Evolutionary conservation across 2,888 invertebrate genomes (phyloP), one percentile per base, ranked within the genome.

Genomic region (Lathronympha strigana): DNA sequence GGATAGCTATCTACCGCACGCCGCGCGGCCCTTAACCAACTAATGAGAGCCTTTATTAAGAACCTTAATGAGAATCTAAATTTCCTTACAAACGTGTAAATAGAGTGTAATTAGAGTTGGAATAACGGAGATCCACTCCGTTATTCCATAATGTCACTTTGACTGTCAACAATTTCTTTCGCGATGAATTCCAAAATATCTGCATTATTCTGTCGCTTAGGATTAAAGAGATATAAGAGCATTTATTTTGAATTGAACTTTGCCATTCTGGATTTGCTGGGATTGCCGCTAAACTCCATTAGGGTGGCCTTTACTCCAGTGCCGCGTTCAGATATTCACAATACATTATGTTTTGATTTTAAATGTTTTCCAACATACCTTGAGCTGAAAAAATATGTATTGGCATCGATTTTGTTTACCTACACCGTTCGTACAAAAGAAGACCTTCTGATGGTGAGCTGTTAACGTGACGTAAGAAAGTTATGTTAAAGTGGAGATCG

Each of bases 251-350:
- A 9, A 58, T 13, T 33, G 17, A 31, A 45, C 43, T 19, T 21
- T 23, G 51, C 43, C 28, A 19, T 45, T 62, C 50, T 57, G 36
- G 33, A 54, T 51, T 66, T 33, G 64, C 47, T 55, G 61, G 69
- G 76, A 72, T 75, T 78, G 72, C 73, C 70, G 72, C 64, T 55
- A 72, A 73, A 72, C 68, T 75, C 73, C 73, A 77, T 77, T 78
- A 75, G 33, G 71, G 66, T 49, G 66, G 75, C 76, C 78, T 78
- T 78, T 74, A 72, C 71, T 63, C 66, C 64, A 69, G 71, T 72
- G 66, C 55, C 61, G 45, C 31, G 61, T 64, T 55, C 66, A 58
- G 6, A 47, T n/a, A 47, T 47, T 47, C 47, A 47, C 2, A n/a
- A 25, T 23, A 47, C 5, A 47, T 47, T 4, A n/a, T 23, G n/a